These are phyloP conservation scores for Heteromormyrus szaboi DNA, from an alignment of 2,797 vertebrate species.

Conservation along the genomic window DNA sequence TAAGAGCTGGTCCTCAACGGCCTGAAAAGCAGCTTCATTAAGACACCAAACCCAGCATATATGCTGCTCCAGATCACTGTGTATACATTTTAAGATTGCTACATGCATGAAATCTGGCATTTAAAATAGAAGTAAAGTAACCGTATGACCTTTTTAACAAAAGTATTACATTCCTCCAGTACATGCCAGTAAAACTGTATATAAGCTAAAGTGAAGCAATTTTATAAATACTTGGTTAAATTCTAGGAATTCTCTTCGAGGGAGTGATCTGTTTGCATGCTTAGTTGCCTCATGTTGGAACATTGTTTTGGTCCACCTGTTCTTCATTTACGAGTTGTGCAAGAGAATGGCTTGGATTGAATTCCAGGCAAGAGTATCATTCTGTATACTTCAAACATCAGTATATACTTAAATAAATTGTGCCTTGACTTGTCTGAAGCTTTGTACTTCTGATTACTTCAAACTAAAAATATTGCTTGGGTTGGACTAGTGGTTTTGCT, in stretches of 20 bases:
- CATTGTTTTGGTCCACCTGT: not conserved
- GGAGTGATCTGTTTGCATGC: not conserved
- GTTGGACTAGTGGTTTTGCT: not conserved
- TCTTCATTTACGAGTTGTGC: constrained; percentile 6
- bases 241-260: not conserved
- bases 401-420: not conserved
- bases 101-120: not conserved
- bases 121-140: not conserved
- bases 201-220: not conserved
- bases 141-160: not conserved
- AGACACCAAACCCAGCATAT: not conserved
- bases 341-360: not conserved
- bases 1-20: not conserved
- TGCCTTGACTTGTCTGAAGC: not conserved
- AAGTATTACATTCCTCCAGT: not conserved
- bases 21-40: not conserved
- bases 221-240: not conserved
- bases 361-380: not conserved
- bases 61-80: not conserved
- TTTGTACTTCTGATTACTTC: not conserved
- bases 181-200: not conserved
- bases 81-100: not conserved
- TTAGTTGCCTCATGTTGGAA: not conserved
- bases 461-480: not conserved
- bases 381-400: not conserved